phyloP scores from a whole-genome alignment of 2,797 vertebrate genomes.

The Chrosomus eos region DNA sequence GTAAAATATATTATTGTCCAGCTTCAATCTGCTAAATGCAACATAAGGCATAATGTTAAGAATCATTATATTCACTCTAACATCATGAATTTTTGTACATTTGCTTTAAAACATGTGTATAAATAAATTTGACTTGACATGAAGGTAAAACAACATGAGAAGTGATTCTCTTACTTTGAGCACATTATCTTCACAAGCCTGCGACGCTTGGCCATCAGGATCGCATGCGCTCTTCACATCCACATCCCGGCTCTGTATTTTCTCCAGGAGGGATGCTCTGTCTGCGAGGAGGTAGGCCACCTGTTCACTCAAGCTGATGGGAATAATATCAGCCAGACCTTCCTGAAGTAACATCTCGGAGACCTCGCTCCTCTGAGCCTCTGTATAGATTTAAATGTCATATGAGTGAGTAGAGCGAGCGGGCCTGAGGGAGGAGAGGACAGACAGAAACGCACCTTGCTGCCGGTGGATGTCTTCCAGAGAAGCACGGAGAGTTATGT shows the following conservation, averaged over 20 bases:
- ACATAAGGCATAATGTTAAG: neutral
- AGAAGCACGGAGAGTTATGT: slow-evolving; percentile 75
- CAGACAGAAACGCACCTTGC: slow-evolving; percentile 69
- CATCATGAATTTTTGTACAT: neutral
- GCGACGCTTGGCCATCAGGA: slow-evolving; percentile 36
- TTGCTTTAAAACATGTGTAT: no score
- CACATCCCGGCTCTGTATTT: slow-evolving; percentile 56
- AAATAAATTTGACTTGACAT: neutral
- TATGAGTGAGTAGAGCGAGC: neutral
- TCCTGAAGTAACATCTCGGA: slow-evolving; percentile 86
- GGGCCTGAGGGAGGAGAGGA: neutral
- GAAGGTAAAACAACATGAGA: neutral
- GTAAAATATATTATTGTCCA: neutral
- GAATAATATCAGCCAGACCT: slow-evolving; percentile 78
- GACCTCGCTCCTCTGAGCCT: slow-evolving; percentile 82
- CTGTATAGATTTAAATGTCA: slow-evolving; percentile 63
- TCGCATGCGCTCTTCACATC: slow-evolving; percentile 57
- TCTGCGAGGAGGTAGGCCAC: slow-evolving; percentile 84
- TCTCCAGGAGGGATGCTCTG: slow-evolving; percentile 76
- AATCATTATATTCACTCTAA: neutral
- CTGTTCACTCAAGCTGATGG: slow-evolving; percentile 83
- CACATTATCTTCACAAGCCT: slow-evolving; percentile 54
- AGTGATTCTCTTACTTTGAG: slow-evolving; percentile 65
- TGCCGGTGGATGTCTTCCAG: slow-evolving; percentile 71
- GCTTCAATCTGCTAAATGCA: neutral